Evolutionary conservation across 2,888 invertebrate species (phyloP).

Genomic region (Cinara cedri): DNA sequence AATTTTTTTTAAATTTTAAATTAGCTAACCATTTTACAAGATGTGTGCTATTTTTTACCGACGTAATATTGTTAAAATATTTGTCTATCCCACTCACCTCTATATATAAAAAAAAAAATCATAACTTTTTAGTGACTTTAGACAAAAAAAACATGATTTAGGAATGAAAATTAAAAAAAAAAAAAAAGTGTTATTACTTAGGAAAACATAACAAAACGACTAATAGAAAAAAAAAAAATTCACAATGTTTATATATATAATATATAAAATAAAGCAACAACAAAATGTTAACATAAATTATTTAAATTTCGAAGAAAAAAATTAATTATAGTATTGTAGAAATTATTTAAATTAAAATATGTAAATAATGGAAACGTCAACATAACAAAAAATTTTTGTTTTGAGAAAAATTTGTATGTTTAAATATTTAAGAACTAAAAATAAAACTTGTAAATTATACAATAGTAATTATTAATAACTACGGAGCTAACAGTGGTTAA

Average conservation of each 20-base stretch:
- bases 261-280: constrained; percentile 55
- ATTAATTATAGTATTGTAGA: constrained; percentile 30
- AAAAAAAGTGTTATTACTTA: constrained; percentile 52
- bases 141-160: constrained; percentile 44
- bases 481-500: constrained; percentile 54
- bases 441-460: constrained; percentile 53
- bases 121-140: constrained; percentile 47
- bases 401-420: constrained; percentile 51
- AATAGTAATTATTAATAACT: constrained; percentile 48
- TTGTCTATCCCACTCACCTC: constrained; percentile 55
- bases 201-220: constrained; percentile 57
- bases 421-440: constrained; percentile 48
- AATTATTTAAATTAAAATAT: constrained; percentile 52
- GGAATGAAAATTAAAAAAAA: constrained; percentile 55
- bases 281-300: constrained; percentile 55
- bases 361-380: constrained; percentile 54
- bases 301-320: constrained; percentile 48
- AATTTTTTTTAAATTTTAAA: constrained; percentile 38
- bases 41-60: constrained; percentile 43
- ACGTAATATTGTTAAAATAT: constrained; percentile 52
- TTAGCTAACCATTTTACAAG: constrained; percentile 54
- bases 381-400: constrained; percentile 43
- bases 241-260: constrained; percentile 48
- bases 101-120: constrained; percentile 41
- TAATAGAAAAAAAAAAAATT: constrained; percentile 55